phyloP scores from a whole-genome alignment of 37 sponge, comb jelly and placozoan species.

The Mnemiopsis leidyi region DNA sequence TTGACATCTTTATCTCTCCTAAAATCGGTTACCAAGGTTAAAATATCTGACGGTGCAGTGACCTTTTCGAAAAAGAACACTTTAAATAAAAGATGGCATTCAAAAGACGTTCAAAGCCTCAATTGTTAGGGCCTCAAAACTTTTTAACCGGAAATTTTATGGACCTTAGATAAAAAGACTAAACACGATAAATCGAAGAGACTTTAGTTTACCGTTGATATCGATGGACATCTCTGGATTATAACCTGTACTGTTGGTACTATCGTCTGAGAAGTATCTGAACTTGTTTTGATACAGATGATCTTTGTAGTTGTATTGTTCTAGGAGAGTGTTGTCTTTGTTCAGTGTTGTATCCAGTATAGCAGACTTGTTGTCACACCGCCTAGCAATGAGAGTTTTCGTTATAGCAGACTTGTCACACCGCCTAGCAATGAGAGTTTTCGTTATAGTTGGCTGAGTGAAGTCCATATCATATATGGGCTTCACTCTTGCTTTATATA shows the following conservation, averaged over 20 bases:
- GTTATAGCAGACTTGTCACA: not conserved
- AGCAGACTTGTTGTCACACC: not conserved
- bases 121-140: no score
- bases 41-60: no score
- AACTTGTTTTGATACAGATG: not conserved
- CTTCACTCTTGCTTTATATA: no score
- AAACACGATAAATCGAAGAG: no score
- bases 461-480: no score
- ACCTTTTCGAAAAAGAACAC: no score
- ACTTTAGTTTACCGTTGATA: not conserved
- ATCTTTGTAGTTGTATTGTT: not conserved
- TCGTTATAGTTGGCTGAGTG: not conserved
- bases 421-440: not conserved
- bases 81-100: no score
- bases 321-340: not conserved
- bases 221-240: not conserved
- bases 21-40: no score
- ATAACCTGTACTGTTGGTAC: not conserved
- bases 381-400: not conserved
- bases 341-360: not conserved
- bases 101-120: no score
- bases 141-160: no score
- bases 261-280: not conserved
- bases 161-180: no score
- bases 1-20: conserved; percentile 40